Evolutionary conservation across 2,113 vertebrate genomes (phyloP).

Genomic region (Chamaetylas fuelleborni): DNA sequence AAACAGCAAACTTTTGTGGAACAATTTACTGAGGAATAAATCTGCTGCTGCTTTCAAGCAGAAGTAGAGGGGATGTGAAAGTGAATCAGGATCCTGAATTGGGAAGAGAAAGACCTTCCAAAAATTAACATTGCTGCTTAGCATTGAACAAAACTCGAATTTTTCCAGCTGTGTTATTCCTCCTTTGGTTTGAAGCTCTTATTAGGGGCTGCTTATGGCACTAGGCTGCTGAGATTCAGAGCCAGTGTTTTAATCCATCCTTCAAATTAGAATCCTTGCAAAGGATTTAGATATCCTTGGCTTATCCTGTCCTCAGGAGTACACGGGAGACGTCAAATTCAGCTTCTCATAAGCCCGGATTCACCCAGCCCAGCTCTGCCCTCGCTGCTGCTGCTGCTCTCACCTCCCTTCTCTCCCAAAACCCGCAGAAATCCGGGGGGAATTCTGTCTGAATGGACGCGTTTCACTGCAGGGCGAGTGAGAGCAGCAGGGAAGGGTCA

Average conservation of each 20-base stretch:
- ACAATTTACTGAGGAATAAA: not conserved
- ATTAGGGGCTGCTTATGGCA: not conserved
- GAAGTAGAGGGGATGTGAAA: not conserved
- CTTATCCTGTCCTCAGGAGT: not conserved
- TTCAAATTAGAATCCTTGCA: constrained; percentile 3
- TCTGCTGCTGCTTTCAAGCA: not conserved
- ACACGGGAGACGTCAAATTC: not conserved
- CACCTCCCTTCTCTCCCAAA: rapidly evolving
- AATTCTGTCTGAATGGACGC: rapidly evolving
- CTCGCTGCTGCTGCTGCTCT: not conserved
- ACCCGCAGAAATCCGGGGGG: rapidly evolving
- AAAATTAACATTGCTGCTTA: not conserved
- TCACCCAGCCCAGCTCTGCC: not conserved
- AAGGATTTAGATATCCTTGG: not conserved
- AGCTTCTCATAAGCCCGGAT: not conserved
- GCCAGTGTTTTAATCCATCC: not conserved
- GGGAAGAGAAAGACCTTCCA: not conserved
- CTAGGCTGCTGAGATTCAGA: not conserved
- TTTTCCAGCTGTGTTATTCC: not conserved
- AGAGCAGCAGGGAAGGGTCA: not conserved
- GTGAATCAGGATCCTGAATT: not conserved
- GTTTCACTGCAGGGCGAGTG: rapidly evolving
- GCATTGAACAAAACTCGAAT: not conserved
- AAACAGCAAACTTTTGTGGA: not conserved
- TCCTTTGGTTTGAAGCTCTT: not conserved